Evolutionary conservation across 2,113 vertebrate species (phyloP).

Genomic region (Pavo muticus): DNA sequence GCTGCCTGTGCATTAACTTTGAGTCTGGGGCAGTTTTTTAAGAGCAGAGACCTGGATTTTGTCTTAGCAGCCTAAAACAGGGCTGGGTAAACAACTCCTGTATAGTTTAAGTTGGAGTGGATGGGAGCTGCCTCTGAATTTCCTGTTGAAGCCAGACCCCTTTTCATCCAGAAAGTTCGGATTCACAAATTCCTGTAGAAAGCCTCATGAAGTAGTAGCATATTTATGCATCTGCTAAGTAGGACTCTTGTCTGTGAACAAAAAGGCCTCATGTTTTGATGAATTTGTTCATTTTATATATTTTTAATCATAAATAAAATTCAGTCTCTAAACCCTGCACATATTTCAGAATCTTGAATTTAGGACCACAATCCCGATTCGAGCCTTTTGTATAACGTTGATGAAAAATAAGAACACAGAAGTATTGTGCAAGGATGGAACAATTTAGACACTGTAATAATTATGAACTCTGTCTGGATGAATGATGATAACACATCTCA

Average conservation of each 20-base stretch:
- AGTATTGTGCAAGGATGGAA: neutral
- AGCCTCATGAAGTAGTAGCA: neutral
- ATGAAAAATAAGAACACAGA: neutral
- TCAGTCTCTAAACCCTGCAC: neutral
- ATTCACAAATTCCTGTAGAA: neutral
- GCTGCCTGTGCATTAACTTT: neutral
- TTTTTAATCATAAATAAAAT: neutral
- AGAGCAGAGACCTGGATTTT: neutral
- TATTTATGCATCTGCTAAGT: neutral
- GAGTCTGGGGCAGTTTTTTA: neutral
- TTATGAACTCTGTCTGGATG: neutral
- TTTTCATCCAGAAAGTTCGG: neutral
- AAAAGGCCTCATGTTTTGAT: neutral
- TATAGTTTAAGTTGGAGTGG: fast-evolving
- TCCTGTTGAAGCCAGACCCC: neutral
- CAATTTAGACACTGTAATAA: neutral
- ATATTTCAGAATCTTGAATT: neutral
- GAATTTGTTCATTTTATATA: neutral
- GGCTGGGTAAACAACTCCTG: neutral
- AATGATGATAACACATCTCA: neutral
- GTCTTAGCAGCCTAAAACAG: neutral
- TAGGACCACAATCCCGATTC: neutral
- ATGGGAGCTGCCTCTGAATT: neutral
- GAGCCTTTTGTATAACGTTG: neutral
- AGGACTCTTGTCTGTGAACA: fast-evolving